Base-by-base conservation (phyloP, 2,113 vertebrate genomes). In the Sarotherodon lohbergeri region DNA sequence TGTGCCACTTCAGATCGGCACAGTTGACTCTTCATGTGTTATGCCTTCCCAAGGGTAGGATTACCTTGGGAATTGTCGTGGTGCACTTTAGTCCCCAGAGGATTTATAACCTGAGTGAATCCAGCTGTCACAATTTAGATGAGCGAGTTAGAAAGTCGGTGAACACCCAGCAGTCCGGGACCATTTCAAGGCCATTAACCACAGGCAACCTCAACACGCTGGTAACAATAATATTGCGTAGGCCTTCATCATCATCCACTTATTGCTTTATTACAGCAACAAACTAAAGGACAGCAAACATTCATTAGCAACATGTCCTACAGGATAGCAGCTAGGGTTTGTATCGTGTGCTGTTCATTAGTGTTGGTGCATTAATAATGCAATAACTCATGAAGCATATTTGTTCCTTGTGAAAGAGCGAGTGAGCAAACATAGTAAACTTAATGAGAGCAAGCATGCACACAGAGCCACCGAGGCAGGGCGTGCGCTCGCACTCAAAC, bases 271-370 rank as follows among this genome's bases (percentile, higher is more conserved):
- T 76, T 48, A 48, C 71, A 76, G 16, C 16, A 1, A 2, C 71
- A 78, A 12, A 50, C 16, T 50, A 78, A 32, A 19, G 16, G 27
- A 78, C 6, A 0, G 3, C 1, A 7, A 29, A 0, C 9, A 2
- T 50, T 78, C 24, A 78, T 50, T 78, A 78, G 43, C 24, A 78
- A 19, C 71, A 5, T 76, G 43, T 29, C 24, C 71, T 76, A 32
- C 71, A 50, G 24, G 43, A 50, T 11, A 32, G 24, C 6, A 50
- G 43, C 24, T 50, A 19, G 43, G 43, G 16, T n/a, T 17, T 0
- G 43, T 12, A 11, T 7, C 14, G 3, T 2, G 22, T 48, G 41
- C 13, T 48, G 41, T 7, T 76, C 71, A 13, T 78, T 78, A 78
- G 27, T 50, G 43, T 50, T 32, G 71, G 71, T 32, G 43, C 71